Conservation (phyloP, 2,888 invertebrate species). For the Teleiodes luculella region DNA sequence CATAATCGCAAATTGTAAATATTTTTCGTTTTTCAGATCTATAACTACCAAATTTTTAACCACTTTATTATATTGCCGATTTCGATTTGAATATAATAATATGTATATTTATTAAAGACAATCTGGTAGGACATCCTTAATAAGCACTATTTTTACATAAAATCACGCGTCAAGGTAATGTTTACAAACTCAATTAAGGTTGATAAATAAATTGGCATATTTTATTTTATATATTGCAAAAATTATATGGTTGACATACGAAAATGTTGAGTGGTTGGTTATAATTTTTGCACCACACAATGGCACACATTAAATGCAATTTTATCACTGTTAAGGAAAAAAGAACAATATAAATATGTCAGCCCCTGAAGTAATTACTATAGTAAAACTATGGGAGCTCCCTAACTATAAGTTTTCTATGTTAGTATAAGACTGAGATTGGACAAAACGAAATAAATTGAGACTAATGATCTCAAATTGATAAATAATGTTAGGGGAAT, state of each 20-base stretch:
- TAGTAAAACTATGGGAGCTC: not conserved
- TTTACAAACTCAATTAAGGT: too few relatives aligned
- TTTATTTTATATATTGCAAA: too few relatives aligned
- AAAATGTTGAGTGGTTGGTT: not conserved
- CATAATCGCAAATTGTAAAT: too few relatives aligned
- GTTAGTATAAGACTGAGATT: not conserved
- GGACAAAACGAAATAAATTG: not conserved
- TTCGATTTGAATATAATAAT: too few relatives aligned
- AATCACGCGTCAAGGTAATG: too few relatives aligned
- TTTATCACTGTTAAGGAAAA: conserved; percentile 54
- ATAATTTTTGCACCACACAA: conserved; percentile 34
- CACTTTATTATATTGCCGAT: too few relatives aligned
- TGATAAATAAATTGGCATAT: too few relatives aligned
- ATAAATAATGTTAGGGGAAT: conserved; percentile 2
- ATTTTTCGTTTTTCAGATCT: too few relatives aligned
- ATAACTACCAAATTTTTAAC: too few relatives aligned
- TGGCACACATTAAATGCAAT: conserved; percentile 73
- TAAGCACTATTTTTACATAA: too few relatives aligned
- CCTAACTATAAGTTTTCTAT: not conserved
- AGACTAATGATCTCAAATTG: conserved; percentile 7
- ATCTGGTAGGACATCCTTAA: too few relatives aligned
- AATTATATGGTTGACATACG: conserved; percentile 7
- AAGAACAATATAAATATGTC: conserved; percentile 10
- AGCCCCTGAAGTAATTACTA: conserved; percentile 11
- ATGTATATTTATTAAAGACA: too few relatives aligned